Evolutionary conservation across 2,888 invertebrate genomes (phyloP), one percentile per base, ranked within the genome.

Genomic region (Apamea crenata): DNA sequence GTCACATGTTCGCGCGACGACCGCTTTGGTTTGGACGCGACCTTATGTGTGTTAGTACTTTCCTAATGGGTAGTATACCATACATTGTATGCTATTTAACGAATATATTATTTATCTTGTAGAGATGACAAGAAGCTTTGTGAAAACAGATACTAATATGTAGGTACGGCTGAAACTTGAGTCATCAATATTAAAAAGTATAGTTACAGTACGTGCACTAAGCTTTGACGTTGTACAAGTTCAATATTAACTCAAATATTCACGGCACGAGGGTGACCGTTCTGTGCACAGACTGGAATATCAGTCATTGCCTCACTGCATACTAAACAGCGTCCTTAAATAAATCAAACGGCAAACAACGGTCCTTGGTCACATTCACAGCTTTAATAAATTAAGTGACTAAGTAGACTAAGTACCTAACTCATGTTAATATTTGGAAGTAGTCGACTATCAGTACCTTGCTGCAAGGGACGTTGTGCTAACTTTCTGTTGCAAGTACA

Each of bases 221-320:
- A 80, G 68, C 63, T 71, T 72, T 79, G 59, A 65, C 40, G 32
- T 67, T 66, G 50, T 74, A 63, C 53, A 78, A 92, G 92, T 84
- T 81, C 72, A 82, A 69, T 68, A 79, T 67, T 72, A 61, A 63
- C 61, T 85, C 77, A 88, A 88, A 90, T 91, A 96, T 95, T 95
- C 96, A 93, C 89, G 91, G 91, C 96, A 95, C 95, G 94, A 89
- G 87, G 86, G 91, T 90, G 92, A 93, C 93, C 93, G 93, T 94
- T 93, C 93, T 93, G 91, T 93, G 93, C 93, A 93, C 94, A 92
- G 91, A 93, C 93, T 94, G 88, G 94, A 94, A 94, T 94, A 94
- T 93, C 92, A 94, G 93, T 92, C 91, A 90, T 84, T 89, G 90
- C 87, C 73, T 84, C 53, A 89, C 92, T 92, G 94, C 93, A 94